A percentile compares a stretch with the other conserved stretches of the same genome.
phyloP scores from a whole-genome alignment of 1,140 invertebrate genomes.

The Pectinophora gossypiella region DNA sequence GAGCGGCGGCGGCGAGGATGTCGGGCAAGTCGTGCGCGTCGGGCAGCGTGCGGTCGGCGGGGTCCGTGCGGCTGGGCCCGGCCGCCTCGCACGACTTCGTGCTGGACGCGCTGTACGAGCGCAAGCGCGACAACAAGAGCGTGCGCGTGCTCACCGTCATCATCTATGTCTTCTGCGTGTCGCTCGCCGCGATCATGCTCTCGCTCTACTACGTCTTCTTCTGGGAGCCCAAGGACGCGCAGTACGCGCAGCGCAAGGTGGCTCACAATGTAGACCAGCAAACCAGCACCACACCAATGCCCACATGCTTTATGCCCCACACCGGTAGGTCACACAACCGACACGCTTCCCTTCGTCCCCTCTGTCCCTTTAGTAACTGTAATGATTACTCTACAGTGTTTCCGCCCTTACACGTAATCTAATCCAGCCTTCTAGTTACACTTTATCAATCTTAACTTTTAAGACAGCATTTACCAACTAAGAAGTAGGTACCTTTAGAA shows the following conservation, averaged over 20 bases:
- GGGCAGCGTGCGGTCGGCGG: slow-evolving; percentile 66
- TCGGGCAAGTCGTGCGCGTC: slow-evolving; percentile 61
- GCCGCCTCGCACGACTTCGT: slow-evolving; percentile 84
- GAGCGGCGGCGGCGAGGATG: slow-evolving; percentile 38
- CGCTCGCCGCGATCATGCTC: slow-evolving; percentile 94
- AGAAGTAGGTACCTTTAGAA: too few relatives aligned
- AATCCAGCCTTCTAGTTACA: too few relatives aligned
- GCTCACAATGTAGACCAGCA: slow-evolving; percentile 63
- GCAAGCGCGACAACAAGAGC: slow-evolving; percentile 90
- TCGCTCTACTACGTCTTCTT: slow-evolving; percentile 97
- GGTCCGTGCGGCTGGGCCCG: slow-evolving; percentile 74
- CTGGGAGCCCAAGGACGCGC: slow-evolving; percentile 87
- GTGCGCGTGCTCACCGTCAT: slow-evolving; percentile 95
- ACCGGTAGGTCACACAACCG: slow-evolving; percentile 68
- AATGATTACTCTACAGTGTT: slow-evolving; percentile 7
- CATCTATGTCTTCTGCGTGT: slow-evolving; percentile 96
- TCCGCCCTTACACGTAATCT: too few relatives aligned
- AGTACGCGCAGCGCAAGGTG: slow-evolving; percentile 68
- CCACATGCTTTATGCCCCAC: slow-evolving; percentile 73
- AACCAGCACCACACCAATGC: slow-evolving; percentile 69
- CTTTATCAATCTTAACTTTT: too few relatives aligned
- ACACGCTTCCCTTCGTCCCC: slow-evolving; percentile 38
- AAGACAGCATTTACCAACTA: too few relatives aligned
- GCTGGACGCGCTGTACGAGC: slow-evolving; percentile 88
- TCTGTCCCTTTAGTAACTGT: slow-evolving; percentile 13